Evolutionary conservation across 1,140 invertebrate species (phyloP).

Genomic region (Drosophila pseudoobscura): DNA sequence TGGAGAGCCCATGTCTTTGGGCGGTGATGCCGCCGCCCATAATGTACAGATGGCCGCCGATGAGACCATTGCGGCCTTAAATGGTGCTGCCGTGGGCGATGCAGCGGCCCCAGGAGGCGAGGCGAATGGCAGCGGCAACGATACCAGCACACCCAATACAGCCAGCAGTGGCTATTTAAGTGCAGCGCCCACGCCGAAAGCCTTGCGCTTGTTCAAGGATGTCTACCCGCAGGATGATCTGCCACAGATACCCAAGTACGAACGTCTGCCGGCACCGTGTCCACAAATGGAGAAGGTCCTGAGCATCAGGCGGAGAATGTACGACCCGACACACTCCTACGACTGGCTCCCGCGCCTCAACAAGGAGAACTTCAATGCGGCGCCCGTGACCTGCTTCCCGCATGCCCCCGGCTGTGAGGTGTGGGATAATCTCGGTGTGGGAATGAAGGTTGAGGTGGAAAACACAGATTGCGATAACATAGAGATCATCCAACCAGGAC

Average conservation of each 20-base stretch:
- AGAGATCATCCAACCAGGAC: slow-evolving; percentile 86
- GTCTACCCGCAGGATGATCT: slow-evolving; percentile 84
- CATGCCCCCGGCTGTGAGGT: slow-evolving; percentile 95
- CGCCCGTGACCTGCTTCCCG: slow-evolving; percentile 94
- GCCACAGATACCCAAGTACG: slow-evolving; percentile 83
- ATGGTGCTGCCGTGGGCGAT: slow-evolving; percentile 65
- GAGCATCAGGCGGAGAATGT: slow-evolving; percentile 84
- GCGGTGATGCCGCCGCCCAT: slow-evolving; percentile 64
- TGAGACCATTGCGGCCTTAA: slow-evolving; percentile 65
- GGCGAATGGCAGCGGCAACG: slow-evolving; percentile 37
- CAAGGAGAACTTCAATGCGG: slow-evolving; percentile 91
- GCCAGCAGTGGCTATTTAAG: slow-evolving; percentile 26
- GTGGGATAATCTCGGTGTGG: slow-evolving; percentile 96
- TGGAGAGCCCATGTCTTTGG: slow-evolving; percentile 72
- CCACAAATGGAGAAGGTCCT: slow-evolving; percentile 84
- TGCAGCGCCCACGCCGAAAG: slow-evolving; percentile 64
- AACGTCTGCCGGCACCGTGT: slow-evolving; percentile 74
- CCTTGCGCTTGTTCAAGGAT: slow-evolving; percentile 77
- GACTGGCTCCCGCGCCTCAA: slow-evolving; percentile 92
- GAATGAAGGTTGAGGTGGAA: slow-evolving; percentile 98
- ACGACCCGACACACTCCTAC: slow-evolving; percentile 88
- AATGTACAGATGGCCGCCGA: slow-evolving; percentile 71
- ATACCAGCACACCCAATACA: background rate
- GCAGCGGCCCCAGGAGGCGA: slow-evolving; percentile 49
- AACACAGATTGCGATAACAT: slow-evolving; percentile 93